Percentiles rank a stretch among this genome's conserved stretches.
These are phyloP conservation scores for Aphrocallistes beatrix DNA, from an alignment of 37 sponge, comb jelly and placozoan genomes.

Conservation along the genomic window DNA sequence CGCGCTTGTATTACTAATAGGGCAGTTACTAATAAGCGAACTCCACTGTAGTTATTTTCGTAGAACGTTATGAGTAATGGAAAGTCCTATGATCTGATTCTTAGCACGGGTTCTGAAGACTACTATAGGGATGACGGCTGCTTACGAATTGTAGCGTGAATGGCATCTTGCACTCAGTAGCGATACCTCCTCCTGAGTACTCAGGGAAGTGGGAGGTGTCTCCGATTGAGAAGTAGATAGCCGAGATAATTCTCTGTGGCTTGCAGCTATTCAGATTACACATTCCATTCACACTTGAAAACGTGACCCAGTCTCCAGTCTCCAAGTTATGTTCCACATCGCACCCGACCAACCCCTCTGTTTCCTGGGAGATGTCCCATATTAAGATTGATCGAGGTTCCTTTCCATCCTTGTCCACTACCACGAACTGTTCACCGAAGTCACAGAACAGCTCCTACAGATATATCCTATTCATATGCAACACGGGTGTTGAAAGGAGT, in stretches of 20 bases:
- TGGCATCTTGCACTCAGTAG: constrained; percentile 79
- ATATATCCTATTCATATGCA: too few species aligned
- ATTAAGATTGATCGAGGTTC: constrained; percentile 51
- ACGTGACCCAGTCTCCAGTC: constrained; percentile 71
- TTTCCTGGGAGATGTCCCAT: constrained; percentile 41
- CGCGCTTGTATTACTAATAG: too few species aligned
- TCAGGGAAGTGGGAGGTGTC: constrained; percentile 49
- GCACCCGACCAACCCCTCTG: constrained; percentile 70
- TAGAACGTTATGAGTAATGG: too few species aligned
- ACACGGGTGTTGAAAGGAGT: too few species aligned
- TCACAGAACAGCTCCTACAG: constrained; percentile 84
- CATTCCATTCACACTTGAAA: constrained; percentile 81
- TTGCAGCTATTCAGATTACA: constrained; percentile 73
- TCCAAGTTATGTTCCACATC: constrained; percentile 75
- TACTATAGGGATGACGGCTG: too few species aligned
- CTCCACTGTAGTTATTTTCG: too few species aligned
- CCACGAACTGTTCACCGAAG: constrained; percentile 72
- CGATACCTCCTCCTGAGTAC: constrained; percentile 66
- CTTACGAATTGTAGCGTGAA: constrained; percentile 63
- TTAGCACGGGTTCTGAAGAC: too few species aligned
- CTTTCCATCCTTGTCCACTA: constrained; percentile 75
- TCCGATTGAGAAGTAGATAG: constrained; percentile 83
- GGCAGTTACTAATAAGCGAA: too few species aligned
- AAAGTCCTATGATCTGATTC: too few species aligned
- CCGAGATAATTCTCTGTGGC: constrained; percentile 51